Conservation (phyloP, 2,888 invertebrate genomes). For the Punctoribates punctum region DNA sequence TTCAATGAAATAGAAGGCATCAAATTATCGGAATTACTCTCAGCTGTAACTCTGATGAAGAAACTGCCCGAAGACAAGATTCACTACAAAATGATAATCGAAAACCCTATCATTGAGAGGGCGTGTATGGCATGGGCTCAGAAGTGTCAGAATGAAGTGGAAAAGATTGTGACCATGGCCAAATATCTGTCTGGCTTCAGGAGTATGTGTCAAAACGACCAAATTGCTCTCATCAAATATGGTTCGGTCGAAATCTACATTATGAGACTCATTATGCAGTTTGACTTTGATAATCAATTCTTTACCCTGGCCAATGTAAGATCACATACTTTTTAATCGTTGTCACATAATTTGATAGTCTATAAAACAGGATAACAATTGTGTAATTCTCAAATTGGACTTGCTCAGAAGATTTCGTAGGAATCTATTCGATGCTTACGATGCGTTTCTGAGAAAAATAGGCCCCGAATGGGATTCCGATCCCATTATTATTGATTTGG, state of each 20-base stretch:
- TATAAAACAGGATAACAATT: background rate
- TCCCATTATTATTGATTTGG: background rate
- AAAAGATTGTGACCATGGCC: no score
- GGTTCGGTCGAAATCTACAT: conserved; percentile 82
- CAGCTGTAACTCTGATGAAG: no score
- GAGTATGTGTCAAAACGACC: conserved; percentile 90
- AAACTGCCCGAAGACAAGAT: no score
- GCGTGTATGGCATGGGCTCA: no score
- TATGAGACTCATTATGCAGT: background rate
- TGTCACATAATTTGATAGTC: no score
- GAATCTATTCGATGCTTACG: background rate
- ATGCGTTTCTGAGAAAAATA: background rate
- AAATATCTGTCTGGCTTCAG: conserved; percentile 67
- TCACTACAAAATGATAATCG: no score
- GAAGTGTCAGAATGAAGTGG: conserved; percentile 56
- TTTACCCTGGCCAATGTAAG: no score
- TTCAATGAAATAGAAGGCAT: no score
- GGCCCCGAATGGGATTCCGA: background rate
- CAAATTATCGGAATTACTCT: no score
- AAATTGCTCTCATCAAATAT: conserved; percentile 79
- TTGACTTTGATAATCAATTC: no score
- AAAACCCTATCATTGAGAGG: no score
- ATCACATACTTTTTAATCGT: no score
- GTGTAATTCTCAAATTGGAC: background rate
- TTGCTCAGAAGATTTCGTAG: background rate